These are phyloP conservation scores for Hetaerina americana DNA, from an alignment of 1,140 invertebrate species.

Conservation along the genomic window DNA sequence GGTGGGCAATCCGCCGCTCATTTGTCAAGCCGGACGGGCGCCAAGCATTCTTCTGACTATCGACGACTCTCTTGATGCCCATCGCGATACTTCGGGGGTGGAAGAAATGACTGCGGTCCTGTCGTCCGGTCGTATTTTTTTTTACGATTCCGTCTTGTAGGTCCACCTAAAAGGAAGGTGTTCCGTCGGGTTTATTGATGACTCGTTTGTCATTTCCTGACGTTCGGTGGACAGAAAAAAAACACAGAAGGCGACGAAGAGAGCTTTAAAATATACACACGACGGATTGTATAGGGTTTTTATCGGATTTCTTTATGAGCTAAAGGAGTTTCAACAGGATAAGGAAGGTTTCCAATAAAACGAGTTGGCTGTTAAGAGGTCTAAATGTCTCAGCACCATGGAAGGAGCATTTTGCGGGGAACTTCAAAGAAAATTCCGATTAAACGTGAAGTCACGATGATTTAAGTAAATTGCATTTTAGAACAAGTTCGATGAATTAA, in stretches of 20 bases:
- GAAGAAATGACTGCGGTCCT: background rate
- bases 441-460: too few species aligned
- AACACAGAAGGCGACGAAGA: too few species aligned
- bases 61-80: background rate
- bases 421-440: too few species aligned
- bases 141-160: background rate
- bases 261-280: background rate
- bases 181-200: background rate
- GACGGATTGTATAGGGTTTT: background rate
- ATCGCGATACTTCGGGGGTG: background rate
- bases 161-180: background rate
- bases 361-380: too few species aligned
- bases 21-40: background rate
- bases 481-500: too few species aligned
- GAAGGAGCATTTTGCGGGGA: too few species aligned
- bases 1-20: background rate
- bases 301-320: background rate
- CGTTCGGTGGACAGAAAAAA: background rate
- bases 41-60: background rate
- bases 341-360: too few species aligned
- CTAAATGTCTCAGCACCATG: too few species aligned
- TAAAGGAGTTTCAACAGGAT: background rate
- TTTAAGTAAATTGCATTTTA: too few species aligned
- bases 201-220: background rate
- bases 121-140: background rate